Evolutionary conservation across 2,113 vertebrate species (phyloP), one percentile per base, ranked within the genome.

Genomic region (Maccullochella peelii): DNA sequence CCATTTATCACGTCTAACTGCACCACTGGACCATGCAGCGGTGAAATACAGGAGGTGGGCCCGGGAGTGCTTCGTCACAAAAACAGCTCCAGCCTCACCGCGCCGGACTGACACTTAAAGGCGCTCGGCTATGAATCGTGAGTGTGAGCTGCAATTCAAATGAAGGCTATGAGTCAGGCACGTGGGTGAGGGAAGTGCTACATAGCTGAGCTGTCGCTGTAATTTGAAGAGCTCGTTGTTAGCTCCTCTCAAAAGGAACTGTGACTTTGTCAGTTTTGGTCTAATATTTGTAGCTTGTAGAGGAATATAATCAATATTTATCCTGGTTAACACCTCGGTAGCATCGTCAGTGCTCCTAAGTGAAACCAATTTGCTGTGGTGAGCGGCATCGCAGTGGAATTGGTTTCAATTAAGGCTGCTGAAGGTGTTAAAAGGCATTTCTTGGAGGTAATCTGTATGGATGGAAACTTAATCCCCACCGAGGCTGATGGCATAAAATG

Each of bases 1-100:
- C 89, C 83, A 91, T 92, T 92, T 83, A 92, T 93, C 91, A 92
- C 83, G 76, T 86, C 76, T 67, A 70, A 79, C 84, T 83, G 86
- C 84, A 80, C 70, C 80, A n/a, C 20, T 88, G 87, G 82, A 85
- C 40, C 82, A 6, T 77, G 87, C 74, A 50, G 79, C 33, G 57
- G 73, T 81, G 89, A 79, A 88, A 92, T 74, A 47, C 83, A 83
- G 83, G 82, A 88, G 89, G 90, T 42, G 71, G 78, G 73, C 20
- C 62, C 25, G 14, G 42, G 58, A 78, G 84, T n/a, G 80, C 84
- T 91, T 81, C 80, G 88, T 88, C 87, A 85, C 44, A 40, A 76
- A 85, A 81, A 70, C 82, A 82, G 62, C 68, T 73, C 50, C 80
- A 67, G 78, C 79, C 62, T 83, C 42, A 68, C 40, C 8, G 0